These are phyloP conservation scores for Pachymerium ferrugineum DNA, from an alignment of 2,888 invertebrate genomes.

Conservation along the genomic window DNA sequence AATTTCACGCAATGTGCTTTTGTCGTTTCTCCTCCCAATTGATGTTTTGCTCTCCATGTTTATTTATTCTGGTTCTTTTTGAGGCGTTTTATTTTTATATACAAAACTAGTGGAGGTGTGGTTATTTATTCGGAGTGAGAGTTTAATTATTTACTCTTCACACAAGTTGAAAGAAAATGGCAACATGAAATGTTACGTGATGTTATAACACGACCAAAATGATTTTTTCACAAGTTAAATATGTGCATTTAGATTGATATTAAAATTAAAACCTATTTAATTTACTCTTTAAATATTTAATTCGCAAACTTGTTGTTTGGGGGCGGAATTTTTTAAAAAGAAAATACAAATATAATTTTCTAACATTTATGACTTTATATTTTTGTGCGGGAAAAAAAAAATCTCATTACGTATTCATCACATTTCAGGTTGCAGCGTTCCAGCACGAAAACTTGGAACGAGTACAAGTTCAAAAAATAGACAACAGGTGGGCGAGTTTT, in stretches of 20 bases:
- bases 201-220: not conserved
- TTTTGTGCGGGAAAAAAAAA: not conserved
- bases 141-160: constrained; percentile 7
- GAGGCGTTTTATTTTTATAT: not conserved
- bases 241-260: constrained; percentile 6
- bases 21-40: not conserved
- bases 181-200: constrained; percentile 10
- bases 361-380: not conserved
- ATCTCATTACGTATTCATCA: constrained; percentile 1
- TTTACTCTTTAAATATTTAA: too few relatives aligned
- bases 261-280: not conserved
- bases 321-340: not conserved
- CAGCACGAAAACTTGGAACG: not conserved
- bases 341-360: not conserved
- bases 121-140: not conserved
- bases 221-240: not conserved
- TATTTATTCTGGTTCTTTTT: constrained; percentile 5
- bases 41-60: not conserved
- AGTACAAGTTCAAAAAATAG: not conserved
- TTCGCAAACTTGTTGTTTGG: too few relatives aligned
- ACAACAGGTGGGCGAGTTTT: constrained; percentile 4
- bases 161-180: not conserved
- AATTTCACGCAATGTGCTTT: constrained; percentile 4
- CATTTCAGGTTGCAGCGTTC: not conserved
- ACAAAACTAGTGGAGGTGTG: not conserved